These are phyloP conservation scores for Clamator glandarius DNA, from an alignment of 2,797 vertebrate genomes.

Conservation along the genomic window DNA sequence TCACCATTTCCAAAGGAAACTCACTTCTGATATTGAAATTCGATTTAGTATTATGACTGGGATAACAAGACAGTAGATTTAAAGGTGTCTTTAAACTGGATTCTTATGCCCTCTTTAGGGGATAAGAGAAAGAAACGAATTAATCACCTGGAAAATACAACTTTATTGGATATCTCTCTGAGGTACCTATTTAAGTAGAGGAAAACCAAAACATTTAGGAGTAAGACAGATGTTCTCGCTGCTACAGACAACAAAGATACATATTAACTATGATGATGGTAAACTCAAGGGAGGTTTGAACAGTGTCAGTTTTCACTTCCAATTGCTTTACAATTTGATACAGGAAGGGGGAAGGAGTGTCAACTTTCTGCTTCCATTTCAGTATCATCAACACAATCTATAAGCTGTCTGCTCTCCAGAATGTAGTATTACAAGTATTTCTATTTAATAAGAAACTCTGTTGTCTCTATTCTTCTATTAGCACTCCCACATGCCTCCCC, in stretches of 20 bases:
- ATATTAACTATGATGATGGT: neutral
- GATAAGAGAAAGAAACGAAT: neutral
- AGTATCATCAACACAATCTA: neutral
- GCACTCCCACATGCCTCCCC: neutral
- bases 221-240: neutral
- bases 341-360: neutral
- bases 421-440: neutral
- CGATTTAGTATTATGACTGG: neutral
- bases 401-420: neutral
- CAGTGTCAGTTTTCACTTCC: neutral
- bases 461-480: neutral
- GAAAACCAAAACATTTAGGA: neutral
- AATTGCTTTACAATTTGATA: neutral
- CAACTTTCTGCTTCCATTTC: neutral
- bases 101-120: neutral
- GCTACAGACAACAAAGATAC: neutral
- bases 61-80: neutral
- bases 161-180: neutral
- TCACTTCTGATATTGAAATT: neutral
- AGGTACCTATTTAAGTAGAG: neutral
- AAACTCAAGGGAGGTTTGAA: neutral
- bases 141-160: neutral
- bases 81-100: neutral
- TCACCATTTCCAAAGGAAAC: neutral
- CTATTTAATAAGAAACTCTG: neutral